Conservation (phyloP, 2,113 vertebrate species). For the Neofelis nebulosa region DNA sequence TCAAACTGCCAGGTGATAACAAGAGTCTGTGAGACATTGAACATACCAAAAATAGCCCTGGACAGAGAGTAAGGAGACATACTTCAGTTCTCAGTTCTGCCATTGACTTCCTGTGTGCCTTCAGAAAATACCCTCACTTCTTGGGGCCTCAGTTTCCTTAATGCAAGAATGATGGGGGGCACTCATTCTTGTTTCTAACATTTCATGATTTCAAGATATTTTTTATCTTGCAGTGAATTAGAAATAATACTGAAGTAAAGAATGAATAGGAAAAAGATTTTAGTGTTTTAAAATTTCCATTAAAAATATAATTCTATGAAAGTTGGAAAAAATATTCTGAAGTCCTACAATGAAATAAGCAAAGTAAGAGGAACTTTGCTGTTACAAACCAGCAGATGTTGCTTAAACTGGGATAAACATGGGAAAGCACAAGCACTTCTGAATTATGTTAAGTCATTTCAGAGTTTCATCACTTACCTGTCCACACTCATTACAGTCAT, state of each 20-base stretch:
- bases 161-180: background rate
- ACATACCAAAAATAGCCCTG: background rate
- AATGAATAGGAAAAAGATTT: background rate
- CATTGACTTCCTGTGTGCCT: background rate
- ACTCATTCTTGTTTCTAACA: background rate
- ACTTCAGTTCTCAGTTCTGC: background rate
- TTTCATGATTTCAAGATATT: background rate
- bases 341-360: background rate
- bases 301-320: background rate
- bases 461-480: constrained; percentile 68
- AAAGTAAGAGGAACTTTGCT: background rate
- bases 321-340: background rate
- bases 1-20: background rate
- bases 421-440: background rate
- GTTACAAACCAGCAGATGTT: background rate
- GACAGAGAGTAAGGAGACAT: background rate
- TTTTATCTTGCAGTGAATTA: background rate
- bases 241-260: background rate
- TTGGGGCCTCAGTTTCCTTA: background rate
- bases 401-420: background rate
- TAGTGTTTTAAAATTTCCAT: background rate
- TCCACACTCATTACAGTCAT: constrained; percentile 83
- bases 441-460: background rate
- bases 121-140: background rate
- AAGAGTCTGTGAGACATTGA: background rate